Evolutionary conservation across 2,888 invertebrate species (phyloP).

Genomic region (Euspilapteryx auroguttella): DNA sequence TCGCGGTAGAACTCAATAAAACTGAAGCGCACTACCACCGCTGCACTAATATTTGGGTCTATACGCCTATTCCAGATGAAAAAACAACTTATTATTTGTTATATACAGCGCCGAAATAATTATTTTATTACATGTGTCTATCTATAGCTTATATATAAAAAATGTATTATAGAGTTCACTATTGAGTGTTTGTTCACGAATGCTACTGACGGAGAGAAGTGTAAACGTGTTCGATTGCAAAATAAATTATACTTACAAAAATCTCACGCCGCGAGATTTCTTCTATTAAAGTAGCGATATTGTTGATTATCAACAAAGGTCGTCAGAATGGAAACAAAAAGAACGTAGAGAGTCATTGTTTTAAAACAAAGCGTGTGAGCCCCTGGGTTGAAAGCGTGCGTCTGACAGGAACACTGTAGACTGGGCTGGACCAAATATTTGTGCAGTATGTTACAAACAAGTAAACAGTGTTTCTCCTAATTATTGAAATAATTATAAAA

Average conservation of each 20-base stretch:
- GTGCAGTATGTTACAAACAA: background rate
- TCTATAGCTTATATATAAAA: no score
- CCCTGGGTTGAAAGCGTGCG: slow-evolving; percentile 45
- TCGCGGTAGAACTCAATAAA: no score
- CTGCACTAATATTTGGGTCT: no score
- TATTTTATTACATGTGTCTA: no score
- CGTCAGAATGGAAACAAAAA: slow-evolving; percentile 57
- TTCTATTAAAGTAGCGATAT: slow-evolving; percentile 49
- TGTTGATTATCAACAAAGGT: slow-evolving; percentile 58
- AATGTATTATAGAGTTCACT: no score
- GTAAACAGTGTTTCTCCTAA: background rate
- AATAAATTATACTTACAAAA: slow-evolving; percentile 30
- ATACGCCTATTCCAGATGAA: no score
- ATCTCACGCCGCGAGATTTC: slow-evolving; percentile 53
- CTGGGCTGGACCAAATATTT: background rate
- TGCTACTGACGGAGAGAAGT: no score
- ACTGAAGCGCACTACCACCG: no score
- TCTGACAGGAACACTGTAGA: slow-evolving; percentile 20
- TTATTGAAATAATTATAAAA: no score
- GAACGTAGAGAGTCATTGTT: slow-evolving; percentile 51
- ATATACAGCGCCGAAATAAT: no score
- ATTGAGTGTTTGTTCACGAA: no score
- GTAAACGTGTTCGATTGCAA: slow-evolving; percentile 39
- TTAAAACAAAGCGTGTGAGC: slow-evolving; percentile 53
- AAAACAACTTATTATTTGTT: no score